phyloP scores from a whole-genome alignment of 2,113 vertebrate genomes.

The Datnioides undecimradiatus region DNA sequence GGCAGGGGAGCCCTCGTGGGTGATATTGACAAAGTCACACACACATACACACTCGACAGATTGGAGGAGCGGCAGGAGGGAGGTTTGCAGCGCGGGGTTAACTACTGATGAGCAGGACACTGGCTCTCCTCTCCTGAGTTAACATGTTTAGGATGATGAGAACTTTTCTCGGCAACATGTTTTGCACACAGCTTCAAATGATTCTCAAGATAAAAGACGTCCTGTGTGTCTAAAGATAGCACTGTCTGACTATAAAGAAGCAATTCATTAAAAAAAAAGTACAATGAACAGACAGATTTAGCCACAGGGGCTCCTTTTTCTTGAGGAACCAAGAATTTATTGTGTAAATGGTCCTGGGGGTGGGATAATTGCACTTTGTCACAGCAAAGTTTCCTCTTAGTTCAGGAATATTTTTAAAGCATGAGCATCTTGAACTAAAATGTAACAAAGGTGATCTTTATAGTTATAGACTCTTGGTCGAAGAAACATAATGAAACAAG shows the following conservation, averaged over 20 bases:
- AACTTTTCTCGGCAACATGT: not conserved
- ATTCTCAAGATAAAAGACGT: not conserved
- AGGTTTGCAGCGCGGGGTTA: constrained; percentile 39
- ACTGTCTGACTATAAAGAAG: not conserved
- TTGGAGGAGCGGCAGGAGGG: constrained; percentile 68
- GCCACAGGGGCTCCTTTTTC: not conserved
- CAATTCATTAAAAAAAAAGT: not conserved
- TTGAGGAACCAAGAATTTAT: not conserved
- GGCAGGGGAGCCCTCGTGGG: constrained; percentile 59
- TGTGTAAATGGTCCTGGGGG: not conserved
- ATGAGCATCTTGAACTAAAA: not conserved
- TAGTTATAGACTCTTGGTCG: too few species aligned
- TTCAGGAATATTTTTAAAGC: not conserved
- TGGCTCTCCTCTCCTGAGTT: not conserved
- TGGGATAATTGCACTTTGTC: not conserved
- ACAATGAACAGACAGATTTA: not conserved
- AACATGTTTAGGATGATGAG: not conserved
- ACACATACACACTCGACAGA: constrained; percentile 58
- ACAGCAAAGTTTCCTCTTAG: not conserved
- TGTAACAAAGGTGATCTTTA: not conserved
- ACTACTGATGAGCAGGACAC: constrained; percentile 26
- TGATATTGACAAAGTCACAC: constrained; percentile 67
- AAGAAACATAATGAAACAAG: not conserved
- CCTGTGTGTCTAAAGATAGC: not conserved
- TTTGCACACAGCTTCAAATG: not conserved